A percentile compares a stretch with the other conserved stretches of the same genome.
These are phyloP conservation scores for Ceuthmochares aereus DNA, from an alignment of 2,113 vertebrate genomes.

Conservation along the genomic window DNA sequence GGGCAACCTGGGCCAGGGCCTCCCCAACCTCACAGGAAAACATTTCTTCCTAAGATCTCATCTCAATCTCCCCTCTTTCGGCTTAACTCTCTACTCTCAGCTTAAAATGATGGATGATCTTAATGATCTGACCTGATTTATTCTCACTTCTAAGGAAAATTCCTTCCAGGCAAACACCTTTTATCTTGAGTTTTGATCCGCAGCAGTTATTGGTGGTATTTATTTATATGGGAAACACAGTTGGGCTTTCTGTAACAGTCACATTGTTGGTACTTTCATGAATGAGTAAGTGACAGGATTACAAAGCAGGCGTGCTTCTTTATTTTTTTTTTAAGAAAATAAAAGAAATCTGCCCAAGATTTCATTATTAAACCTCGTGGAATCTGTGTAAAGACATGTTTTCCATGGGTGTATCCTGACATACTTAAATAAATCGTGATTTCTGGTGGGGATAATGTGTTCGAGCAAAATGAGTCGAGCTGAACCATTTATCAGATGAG, in stretches of 20 bases:
- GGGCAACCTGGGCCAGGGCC: too few species aligned
- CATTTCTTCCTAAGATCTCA: too few species aligned
- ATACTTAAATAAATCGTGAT: conserved; percentile 42
- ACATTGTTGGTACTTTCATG: conserved; percentile 26
- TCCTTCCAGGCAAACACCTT: conserved; percentile 35
- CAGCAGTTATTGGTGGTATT: background rate
- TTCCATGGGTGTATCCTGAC: conserved; percentile 43
- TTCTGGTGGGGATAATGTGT: conserved; percentile 46
- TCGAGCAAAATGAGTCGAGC: background rate
- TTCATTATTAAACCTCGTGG: conserved; percentile 21
- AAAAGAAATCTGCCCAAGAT: background rate
- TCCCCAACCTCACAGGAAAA: too few species aligned
- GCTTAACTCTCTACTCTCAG: too few species aligned
- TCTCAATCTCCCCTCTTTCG: too few species aligned
- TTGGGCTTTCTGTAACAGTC: background rate
- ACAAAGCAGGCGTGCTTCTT: background rate
- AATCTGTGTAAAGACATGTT: conserved; percentile 26
- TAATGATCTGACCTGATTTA: background rate
- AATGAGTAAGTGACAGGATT: conserved; percentile 48
- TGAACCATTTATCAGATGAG: conserved; percentile 36
- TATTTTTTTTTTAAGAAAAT: background rate
- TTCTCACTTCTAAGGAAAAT: conserved; percentile 30
- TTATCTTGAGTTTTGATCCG: background rate
- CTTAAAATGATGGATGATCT: background rate
- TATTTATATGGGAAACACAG: conserved; percentile 9